Evolutionary conservation across 1,140 invertebrate genomes (phyloP), one percentile per base, ranked within the genome.

Genomic region (Dreissena rostriformis): DNA sequence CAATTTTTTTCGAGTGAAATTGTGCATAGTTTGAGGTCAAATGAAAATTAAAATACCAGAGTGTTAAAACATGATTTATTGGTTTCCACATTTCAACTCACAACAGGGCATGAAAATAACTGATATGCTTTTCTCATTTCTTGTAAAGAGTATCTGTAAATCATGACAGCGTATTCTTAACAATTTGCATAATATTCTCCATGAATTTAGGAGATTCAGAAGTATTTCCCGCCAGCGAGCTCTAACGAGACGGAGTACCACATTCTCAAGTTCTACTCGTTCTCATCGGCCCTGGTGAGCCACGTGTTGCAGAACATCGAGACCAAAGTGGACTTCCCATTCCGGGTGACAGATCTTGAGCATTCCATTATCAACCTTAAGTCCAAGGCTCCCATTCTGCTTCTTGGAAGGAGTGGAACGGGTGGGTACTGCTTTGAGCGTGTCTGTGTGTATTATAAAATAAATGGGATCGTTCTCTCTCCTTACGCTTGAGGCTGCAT

Each of bases 231-330:
- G 22, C 91, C 90, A 24, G 91, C 90, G 1, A 91, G 91, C 79
- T 63, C 90, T 8, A 89, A 88, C 28, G 90, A 92, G n/a, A 90
- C 88, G 39, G 91, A 92, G 68, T 92, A 90, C 78, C 90, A 92
- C 83, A 91, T 92, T 80, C 86, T 92, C 14, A 92, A 92, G 84
- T 92, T 92, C 81, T 92, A 92, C 78, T 87, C 89, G 5, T 91
- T 91, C 67, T 86, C 88, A 12, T 87, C 91, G 5, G 75, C 90
- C n/a, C 86, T 92, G 0, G 90, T 92, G 7, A 88, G 79, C 53
- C 86, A 89, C 61, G 76, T 88, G 51, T 51, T 87, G 15, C 88
- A 89, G 78, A 88, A 87, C 63, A 76, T 86, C 24, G 86, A 86
- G 19, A 86, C 77, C 14, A 91, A 91, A 80, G 87, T 92, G 19